Conservation (phyloP, 2,113 vertebrate genomes). For the Phodopus roborovskii region DNA sequence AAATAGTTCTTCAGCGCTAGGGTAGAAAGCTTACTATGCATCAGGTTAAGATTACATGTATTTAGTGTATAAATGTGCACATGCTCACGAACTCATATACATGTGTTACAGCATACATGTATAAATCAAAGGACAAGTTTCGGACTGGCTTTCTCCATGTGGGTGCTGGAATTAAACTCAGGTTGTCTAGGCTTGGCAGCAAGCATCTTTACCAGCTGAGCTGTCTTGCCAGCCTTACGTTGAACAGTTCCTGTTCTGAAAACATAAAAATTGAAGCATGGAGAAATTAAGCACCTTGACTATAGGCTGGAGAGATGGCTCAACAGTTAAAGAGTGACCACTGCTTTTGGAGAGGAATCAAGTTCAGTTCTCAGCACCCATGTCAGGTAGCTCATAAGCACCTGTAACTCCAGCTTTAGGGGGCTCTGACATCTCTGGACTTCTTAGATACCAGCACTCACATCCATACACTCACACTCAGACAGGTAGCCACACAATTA, state of each 20-base stretch:
- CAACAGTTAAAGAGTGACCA: background rate
- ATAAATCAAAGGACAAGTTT: background rate
- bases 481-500: background rate
- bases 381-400: background rate
- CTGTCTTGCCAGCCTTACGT: background rate
- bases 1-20: background rate
- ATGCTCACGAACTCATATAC: background rate
- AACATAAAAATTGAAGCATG: background rate
- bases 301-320: background rate
- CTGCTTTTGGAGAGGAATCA: background rate
- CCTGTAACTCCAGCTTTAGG: background rate
- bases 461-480: background rate
- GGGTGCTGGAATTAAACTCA: background rate
- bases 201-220: background rate
- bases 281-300: background rate
- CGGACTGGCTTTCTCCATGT: background rate
- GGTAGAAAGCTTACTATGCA: background rate
- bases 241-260: background rate
- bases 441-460: background rate
- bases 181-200: too few species aligned
- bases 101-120: background rate
- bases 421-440: background rate
- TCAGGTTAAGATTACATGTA: background rate
- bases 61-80: background rate
- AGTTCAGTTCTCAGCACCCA: background rate